A percentile compares a stretch with the other conserved stretches of the same genome.
Conservation (phyloP, 1,140 invertebrate species). For the Drosophila equinoxialis region DNA sequence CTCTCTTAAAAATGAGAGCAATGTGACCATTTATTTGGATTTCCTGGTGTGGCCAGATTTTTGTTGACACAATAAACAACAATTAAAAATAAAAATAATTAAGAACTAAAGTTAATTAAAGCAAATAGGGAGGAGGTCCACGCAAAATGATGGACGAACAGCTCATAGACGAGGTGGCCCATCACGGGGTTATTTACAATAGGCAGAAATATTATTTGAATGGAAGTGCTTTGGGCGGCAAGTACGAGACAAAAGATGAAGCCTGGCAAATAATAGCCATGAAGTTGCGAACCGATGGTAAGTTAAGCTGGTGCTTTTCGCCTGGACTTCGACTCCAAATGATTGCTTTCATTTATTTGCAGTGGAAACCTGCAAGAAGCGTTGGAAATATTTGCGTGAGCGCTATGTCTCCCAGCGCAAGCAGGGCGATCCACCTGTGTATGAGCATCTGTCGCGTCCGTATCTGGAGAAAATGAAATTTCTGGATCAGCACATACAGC, state of each 20-base stretch:
- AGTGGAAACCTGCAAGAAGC: constrained; percentile 82
- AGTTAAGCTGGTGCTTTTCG: constrained; percentile 26
- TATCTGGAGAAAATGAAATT: constrained; percentile 83
- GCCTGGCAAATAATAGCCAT: constrained; percentile 77
- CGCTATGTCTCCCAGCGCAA: constrained; percentile 81
- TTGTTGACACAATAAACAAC: too few relatives aligned
- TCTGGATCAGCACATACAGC: constrained; percentile 79
- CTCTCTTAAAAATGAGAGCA: not conserved
- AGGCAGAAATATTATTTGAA: constrained; percentile 81
- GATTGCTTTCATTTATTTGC: constrained; percentile 3
- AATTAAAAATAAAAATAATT: constrained; percentile 21
- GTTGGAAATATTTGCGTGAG: constrained; percentile 82
- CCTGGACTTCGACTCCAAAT: constrained; percentile 14
- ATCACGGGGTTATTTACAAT: constrained; percentile 81
- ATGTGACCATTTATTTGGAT: too few relatives aligned
- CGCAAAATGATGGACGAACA: constrained; percentile 81
- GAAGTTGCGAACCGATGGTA: constrained; percentile 77
- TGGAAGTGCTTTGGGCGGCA: constrained; percentile 65
- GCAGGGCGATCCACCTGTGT: constrained; percentile 77
- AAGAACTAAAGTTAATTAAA: constrained; percentile 25
- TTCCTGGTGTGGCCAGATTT: too few relatives aligned
- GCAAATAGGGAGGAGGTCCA: not conserved
- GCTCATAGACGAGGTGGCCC: constrained; percentile 79
- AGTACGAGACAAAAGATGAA: constrained; percentile 82
- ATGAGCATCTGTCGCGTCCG: constrained; percentile 80